A percentile compares a stretch with the other conserved stretches of the same genome.
phyloP scores from a whole-genome alignment of 2,888 invertebrate genomes.

The Gasteruption jaculator region DNA sequence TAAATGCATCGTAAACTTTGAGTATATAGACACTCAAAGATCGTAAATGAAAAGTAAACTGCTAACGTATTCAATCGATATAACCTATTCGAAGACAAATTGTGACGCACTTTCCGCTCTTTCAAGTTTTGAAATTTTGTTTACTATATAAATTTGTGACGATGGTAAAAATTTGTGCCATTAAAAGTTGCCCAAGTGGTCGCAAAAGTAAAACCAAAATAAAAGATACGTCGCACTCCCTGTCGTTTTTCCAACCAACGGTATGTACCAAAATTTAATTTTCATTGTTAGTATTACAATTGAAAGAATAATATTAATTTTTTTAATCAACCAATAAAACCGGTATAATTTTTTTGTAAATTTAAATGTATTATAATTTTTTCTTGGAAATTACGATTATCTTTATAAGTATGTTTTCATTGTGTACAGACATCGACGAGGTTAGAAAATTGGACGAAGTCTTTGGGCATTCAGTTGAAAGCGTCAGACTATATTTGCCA shows the following conservation, averaged over 20 bases:
- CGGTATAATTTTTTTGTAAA: neutral
- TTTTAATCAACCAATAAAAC: neutral
- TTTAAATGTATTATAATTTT: neutral
- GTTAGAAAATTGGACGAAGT: constrained; percentile 2
- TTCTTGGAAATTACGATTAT: too few relatives aligned
- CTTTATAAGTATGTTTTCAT: too few relatives aligned
- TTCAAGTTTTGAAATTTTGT: too few relatives aligned
- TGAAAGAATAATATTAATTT: neutral
- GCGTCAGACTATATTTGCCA: constrained; percentile 6
- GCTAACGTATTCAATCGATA: too few relatives aligned
- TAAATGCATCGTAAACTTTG: too few relatives aligned
- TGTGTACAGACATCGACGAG: too few relatives aligned
- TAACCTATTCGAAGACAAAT: too few relatives aligned
- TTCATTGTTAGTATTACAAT: neutral
- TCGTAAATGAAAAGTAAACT: too few relatives aligned
- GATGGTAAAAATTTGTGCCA: constrained; percentile 6
- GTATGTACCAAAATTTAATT: constrained; percentile 7
- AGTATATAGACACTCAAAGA: too few relatives aligned
- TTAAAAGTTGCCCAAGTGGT: constrained; percentile 7
- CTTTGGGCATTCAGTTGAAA: constrained; percentile 6
- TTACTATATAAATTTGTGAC: neutral
- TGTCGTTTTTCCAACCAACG: constrained; percentile 1
- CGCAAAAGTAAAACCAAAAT: neutral
- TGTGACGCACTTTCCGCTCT: too few relatives aligned
- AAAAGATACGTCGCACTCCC: neutral